Base-by-base conservation (phyloP, 2,113 vertebrate species). In the Gopherus evgoodei region DNA sequence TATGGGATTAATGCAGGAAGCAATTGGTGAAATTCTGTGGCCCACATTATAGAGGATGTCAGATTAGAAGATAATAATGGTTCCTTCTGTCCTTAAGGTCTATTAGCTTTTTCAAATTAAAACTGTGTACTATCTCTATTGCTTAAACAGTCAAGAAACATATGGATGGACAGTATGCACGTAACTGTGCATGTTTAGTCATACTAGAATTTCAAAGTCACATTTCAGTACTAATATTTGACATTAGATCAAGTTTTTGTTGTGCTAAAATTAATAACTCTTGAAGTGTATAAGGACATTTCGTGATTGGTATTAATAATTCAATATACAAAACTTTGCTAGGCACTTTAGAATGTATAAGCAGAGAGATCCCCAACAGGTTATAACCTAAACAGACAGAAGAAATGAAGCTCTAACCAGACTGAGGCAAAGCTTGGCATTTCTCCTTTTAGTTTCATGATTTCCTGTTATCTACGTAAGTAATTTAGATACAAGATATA, bases 31-130 rank as follows among this genome's bases (percentile, higher is more conserved):
- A 90, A 38, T 31, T 53, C 1, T 49, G 8, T 65, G 9, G 17
- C 69, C 14, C 81, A 0, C 25, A 7, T 12, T 69, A 69, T n/a
- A 19, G 14, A 69, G 16, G 13, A 19, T 2, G 4, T 87, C 7
- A 25, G 76, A 53, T 49, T 38, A 81, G 50, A 93, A 8, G 38
- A 88, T 38, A 3, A 76, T 52, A 78, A 57, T 17, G 31, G 27
- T 53, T 80, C 25, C 4, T 83, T 8, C 56, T 12, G 62, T 4
- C 84, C 90, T 87, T 21, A 83, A 95, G 8, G 13, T n/a, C 50
- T 19, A 3, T 38, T 35, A 78, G 88, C 50, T 78, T 82, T 87
- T 94, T 35, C 50, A 35, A 25, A 91, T 57, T 56, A 5, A 29
- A 62, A 38, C 24, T 53, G 56, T 7, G 11, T 29, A 72, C 16